Percentiles rank a stretch among this genome's conserved stretches.
Evolutionary conservation across 2,113 vertebrate species (phyloP).

Genomic region (Corvus hawaiiensis): DNA sequence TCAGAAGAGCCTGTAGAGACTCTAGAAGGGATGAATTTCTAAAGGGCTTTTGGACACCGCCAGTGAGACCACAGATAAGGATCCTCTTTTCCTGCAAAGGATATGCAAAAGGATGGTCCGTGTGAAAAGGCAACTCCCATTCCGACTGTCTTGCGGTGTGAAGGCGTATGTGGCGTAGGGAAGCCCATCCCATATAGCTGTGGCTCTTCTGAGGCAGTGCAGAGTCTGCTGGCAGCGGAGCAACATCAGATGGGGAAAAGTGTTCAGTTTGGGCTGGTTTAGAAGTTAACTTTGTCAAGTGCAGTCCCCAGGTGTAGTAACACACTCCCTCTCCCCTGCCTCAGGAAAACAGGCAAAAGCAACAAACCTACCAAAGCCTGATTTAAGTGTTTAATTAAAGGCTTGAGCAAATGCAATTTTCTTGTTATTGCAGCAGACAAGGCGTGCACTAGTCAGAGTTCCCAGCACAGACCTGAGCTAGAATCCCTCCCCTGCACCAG

Average conservation of each 20-base stretch:
- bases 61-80: background rate
- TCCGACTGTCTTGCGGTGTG: accelerated
- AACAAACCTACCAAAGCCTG: background rate
- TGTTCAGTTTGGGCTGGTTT: background rate
- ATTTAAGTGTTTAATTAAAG: background rate
- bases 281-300: background rate
- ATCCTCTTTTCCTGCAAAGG: background rate
- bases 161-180: background rate
- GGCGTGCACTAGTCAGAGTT: background rate
- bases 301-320: background rate
- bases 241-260: background rate
- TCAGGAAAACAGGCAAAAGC: background rate
- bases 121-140: background rate
- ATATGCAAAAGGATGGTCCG: background rate
- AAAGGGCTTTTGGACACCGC: background rate
- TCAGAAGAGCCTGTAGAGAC: background rate
- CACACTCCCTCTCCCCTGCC: background rate
- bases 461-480: background rate
- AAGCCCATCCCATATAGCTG: background rate
- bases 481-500: background rate
- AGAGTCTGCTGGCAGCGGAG: background rate
- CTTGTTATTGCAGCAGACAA: background rate
- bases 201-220: background rate
- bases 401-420: background rate
- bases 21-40: background rate